Base-by-base conservation (phyloP, 2,888 invertebrate species). In the Apeira syringaria region DNA sequence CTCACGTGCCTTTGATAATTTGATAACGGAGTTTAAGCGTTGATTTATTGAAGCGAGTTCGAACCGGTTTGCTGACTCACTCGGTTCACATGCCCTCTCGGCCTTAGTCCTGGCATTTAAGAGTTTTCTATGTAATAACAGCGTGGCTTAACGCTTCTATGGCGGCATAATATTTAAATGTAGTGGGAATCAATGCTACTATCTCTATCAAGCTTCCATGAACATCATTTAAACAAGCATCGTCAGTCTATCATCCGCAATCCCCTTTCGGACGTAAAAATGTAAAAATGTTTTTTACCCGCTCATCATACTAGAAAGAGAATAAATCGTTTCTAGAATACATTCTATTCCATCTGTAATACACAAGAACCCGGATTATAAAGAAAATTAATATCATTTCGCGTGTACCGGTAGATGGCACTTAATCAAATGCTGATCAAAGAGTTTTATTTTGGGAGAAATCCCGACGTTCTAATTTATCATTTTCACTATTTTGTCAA, bases 401-500 rank as follows among this genome's bases (percentile, higher is more conserved):
- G 77, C 79, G 74, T 68, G 62, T 64, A 68, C 66, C 74, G 68
- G 76, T 72, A 78, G 65, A 68, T 63, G 61, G 80, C 69, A 72
- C 84, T 89, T 88, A 81, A 88, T 89, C 89, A 86, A 80, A 66
- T 47, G 62, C 68, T 72, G 87, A 89, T 89, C 89, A 89, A 89
- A 89, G 88, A 68, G 64, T 44, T 27, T 60, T 87, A 87, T 87
- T 88, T 89, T 72, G 54, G 79, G 85, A 85, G 73, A 77, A 77
- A 84, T 79, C 80, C 74, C 80, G 73, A 68, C 76, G 73, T 68
- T 63, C 73, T 79, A 82, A 89, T 89, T 84, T 80, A 88, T 89
- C 88, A 88, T 87, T 84, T 80, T 78, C 71, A 84, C 87, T 87
- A 89, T 89, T n/a, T 89, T 89, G 88, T 89, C 88, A 88, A 89